These are phyloP conservation scores for Chaetops frenatus DNA, from an alignment of 2,113 vertebrate genomes.

Conservation along the genomic window DNA sequence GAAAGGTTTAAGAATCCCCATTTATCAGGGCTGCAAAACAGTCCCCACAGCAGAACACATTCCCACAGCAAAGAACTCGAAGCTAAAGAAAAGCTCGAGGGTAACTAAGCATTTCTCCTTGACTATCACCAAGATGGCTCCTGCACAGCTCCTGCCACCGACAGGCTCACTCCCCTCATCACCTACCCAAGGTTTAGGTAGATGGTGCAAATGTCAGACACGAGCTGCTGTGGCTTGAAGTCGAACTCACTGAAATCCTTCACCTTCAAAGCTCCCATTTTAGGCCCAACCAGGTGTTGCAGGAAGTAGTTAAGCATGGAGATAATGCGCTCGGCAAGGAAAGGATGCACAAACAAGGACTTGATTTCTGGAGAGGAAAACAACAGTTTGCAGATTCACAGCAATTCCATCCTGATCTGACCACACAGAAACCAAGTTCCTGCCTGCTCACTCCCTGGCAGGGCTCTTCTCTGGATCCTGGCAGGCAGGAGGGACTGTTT, in stretches of 20 bases:
- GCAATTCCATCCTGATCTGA: not conserved
- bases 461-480: not conserved
- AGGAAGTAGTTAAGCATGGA: constrained; percentile 99
- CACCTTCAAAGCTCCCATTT: constrained; percentile 97
- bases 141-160: not conserved
- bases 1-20: not conserved
- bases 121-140: not conserved
- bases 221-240: constrained; percentile 97
- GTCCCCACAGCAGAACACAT: not conserved
- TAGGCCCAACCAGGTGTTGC: constrained; percentile 95
- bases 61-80: not conserved
- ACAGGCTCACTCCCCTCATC: not conserved
- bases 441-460: not conserved
- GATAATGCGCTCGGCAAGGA: constrained; percentile 96
- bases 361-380: constrained; percentile 83
- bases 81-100: not conserved
- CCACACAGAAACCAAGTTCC: not conserved
- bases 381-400: not conserved
- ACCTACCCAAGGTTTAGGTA: constrained; percentile 94
- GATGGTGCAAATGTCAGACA: constrained; percentile 98
- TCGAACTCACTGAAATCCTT: constrained; percentile 99
- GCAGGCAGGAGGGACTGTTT: not conserved
- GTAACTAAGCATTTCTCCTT: not conserved
- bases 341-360: constrained; percentile 92
- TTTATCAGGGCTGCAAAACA: not conserved